phyloP scores from a whole-genome alignment of 2,113 vertebrate genomes.

The Choloepus hoffmanni region DNA sequence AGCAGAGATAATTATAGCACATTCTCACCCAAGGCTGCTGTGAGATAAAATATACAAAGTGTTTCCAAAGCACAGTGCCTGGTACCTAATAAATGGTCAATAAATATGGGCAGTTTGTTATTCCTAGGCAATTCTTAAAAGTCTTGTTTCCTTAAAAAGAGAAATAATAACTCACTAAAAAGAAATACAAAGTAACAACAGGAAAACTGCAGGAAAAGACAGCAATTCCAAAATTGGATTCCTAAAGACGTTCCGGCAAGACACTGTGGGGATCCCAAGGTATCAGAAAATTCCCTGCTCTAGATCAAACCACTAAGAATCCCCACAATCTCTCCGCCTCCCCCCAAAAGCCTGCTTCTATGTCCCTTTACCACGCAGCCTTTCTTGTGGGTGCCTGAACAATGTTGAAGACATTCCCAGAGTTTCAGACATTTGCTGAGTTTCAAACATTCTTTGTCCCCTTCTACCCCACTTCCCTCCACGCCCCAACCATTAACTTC shows the following conservation, averaged over 20 bases:
- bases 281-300: not conserved
- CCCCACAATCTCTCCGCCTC: not conserved
- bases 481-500: conserved; percentile 25
- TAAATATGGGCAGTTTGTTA: not conserved
- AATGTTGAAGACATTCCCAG: conserved; percentile 71
- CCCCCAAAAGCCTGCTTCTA: conserved; percentile 60
- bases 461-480: not conserved
- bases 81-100: not conserved
- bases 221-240: conserved; percentile 34
- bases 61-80: conserved; percentile 1
- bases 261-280: not conserved
- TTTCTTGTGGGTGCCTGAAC: conserved; percentile 81
- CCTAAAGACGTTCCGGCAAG: not conserved
- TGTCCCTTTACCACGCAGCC: conserved; percentile 55
- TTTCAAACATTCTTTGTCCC: conserved; percentile 70
- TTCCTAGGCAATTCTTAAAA: not conserved
- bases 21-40: not conserved
- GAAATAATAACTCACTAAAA: not conserved
- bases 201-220: not conserved
- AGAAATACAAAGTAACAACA: not conserved
- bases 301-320: conserved; percentile 55
- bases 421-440: conserved; percentile 81
- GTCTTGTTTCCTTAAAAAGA: not conserved
- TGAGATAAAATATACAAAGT: not conserved
- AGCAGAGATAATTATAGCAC: not conserved